Evolutionary conservation across 2,888 invertebrate genomes (phyloP).

Genomic region (Drosophila buzzatii): DNA sequence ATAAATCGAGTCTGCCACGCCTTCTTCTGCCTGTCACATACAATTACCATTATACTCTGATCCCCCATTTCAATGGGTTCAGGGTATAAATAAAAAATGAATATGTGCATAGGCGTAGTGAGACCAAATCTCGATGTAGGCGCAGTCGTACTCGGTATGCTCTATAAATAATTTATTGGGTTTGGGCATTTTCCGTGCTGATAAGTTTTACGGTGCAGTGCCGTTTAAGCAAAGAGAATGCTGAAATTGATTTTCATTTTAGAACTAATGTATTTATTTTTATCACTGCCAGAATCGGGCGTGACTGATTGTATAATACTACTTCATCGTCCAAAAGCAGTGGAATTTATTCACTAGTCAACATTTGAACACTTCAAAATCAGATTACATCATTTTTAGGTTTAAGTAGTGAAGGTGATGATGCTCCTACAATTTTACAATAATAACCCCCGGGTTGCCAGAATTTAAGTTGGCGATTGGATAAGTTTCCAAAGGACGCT

Average conservation of each 20-base stretch:
- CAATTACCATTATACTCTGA: too few relatives aligned
- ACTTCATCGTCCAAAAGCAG: neutral
- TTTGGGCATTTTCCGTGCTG: conserved; percentile 34
- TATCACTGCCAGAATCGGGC: neutral
- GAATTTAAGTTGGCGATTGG: too few relatives aligned
- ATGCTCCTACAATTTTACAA: too few relatives aligned
- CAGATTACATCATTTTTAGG: too few relatives aligned
- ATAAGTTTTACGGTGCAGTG: conserved; percentile 19
- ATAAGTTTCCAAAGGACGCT: too few relatives aligned
- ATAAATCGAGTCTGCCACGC: neutral
- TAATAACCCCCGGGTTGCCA: too few relatives aligned
- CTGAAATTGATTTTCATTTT: neutral
- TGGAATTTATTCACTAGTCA: neutral
- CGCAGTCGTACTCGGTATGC: conserved; percentile 20
- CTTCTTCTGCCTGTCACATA: neutral
- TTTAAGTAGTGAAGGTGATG: too few relatives aligned
- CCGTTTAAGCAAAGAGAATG: neutral
- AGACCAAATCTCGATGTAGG: neutral
- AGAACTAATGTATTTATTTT: neutral
- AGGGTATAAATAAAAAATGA: neutral
- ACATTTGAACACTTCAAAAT: neutral
- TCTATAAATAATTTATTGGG: conserved; percentile 27
- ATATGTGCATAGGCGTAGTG: conserved; percentile 2
- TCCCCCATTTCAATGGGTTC: too few relatives aligned
- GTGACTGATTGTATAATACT: neutral